Evolutionary conservation across 2,113 vertebrate genomes (phyloP).

Genomic region (Sterna hirundo): DNA sequence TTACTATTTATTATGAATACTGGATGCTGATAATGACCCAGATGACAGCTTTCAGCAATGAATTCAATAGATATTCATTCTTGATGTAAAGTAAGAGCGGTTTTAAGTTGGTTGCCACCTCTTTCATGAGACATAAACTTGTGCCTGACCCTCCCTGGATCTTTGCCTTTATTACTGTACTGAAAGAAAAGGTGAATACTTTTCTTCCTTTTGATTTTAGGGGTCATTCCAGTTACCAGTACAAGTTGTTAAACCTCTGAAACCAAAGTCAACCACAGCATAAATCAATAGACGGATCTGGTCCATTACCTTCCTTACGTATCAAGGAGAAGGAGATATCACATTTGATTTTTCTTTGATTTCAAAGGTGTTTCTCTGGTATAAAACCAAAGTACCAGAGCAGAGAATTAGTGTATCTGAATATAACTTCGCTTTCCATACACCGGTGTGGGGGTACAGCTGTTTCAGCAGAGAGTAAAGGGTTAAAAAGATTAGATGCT

Average conservation of each 20-base stretch:
- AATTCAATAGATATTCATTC: background rate
- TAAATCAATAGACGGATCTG: background rate
- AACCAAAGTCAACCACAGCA: background rate
- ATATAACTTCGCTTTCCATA: fast-evolving
- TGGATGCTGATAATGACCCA: background rate
- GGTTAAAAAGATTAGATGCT: background rate
- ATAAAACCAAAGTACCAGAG: background rate
- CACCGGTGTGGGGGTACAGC: background rate
- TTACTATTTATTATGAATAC: background rate
- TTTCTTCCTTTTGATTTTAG: background rate
- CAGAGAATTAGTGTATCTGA: background rate
- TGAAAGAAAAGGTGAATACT: background rate
- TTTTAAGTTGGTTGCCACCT: background rate
- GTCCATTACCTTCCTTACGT: background rate
- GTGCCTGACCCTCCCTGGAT: background rate
- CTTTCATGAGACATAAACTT: background rate
- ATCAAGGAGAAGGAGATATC: background rate
- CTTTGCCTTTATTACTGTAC: background rate
- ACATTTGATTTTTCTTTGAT: background rate
- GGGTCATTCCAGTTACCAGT: background rate
- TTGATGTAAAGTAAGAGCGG: background rate
- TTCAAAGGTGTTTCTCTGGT: background rate
- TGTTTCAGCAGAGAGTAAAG: background rate
- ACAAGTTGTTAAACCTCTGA: background rate
- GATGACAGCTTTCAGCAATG: background rate